Evolutionary conservation across 2,113 vertebrate genomes (phyloP), one percentile per base, ranked within the genome.

Genomic region (Eleginops maclovinus): DNA sequence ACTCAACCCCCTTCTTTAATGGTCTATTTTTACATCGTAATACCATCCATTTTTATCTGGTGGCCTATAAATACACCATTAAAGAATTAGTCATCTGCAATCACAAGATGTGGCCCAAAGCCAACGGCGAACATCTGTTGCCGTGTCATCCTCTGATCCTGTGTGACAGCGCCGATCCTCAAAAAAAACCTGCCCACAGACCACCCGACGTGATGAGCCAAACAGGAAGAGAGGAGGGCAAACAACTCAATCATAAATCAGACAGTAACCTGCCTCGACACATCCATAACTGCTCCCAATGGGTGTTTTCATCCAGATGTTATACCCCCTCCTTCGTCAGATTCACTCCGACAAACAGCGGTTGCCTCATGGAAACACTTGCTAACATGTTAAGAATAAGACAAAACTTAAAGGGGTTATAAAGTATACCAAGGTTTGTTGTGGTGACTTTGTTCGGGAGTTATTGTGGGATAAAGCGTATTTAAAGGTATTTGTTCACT

Each of bases 181-280:
- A 28, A 15, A 47, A 63, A 26, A 21, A 22, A 17, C 56, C 31
- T 9, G 19, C 12, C 53, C 49, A 64, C 63, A 31, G 47, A n/a
- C 54, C 56, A 4, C 9, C 46, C 43, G 47, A 55, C 75, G 21
- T 66, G 68, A 74, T 70, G 55, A 67, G 56, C 65, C 74, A 50
- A 53, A 73, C 58, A 61, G 56, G 49, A 49, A 50, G 64, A 64
- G 16, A 58, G 21, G 21, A 64, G 31, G 75, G 58, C 65, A 71
- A 84, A 73, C 69, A 50, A 75, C 43, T 88, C 79, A 85, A 56
- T 75, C 49, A 28, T 60, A 56, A 70, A 75, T 77, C 79, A 86
- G 79, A 75, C 55, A 10, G 19, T 26, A 60, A 77, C 72, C 63
- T 80, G 90, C 72, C 71, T 36, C 75, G 63, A 81, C 84, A 49